phyloP scores from a whole-genome alignment of 2,113 vertebrate genomes.

The Calidris pugnax region DNA sequence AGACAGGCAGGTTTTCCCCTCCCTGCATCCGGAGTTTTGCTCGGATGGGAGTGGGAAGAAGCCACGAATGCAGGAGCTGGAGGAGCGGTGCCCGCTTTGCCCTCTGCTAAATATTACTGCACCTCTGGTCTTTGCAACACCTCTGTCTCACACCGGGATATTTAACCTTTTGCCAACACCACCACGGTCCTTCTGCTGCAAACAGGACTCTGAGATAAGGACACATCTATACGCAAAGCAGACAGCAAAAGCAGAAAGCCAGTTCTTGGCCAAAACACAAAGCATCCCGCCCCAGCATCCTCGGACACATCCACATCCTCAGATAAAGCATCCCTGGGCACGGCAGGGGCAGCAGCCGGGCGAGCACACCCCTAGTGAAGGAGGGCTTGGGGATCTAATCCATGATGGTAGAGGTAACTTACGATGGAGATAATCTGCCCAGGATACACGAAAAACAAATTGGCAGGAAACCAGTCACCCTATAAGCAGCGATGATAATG shows the following conservation, averaged over 20 bases:
- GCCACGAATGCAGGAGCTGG: fast-evolving
- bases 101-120: background rate
- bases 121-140: background rate
- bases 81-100: background rate
- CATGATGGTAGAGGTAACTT: background rate
- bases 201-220: background rate
- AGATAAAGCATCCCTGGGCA: background rate
- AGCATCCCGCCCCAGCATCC: background rate
- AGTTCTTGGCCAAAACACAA: background rate
- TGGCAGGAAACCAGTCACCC: conserved; percentile 33
- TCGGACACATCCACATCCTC: background rate
- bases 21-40: background rate
- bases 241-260: background rate
- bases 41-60: background rate
- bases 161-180: background rate
- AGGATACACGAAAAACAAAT: background rate
- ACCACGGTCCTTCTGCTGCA: background rate
- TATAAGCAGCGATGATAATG: background rate
- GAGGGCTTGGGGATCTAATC: background rate
- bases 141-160: fast-evolving
- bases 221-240: fast-evolving
- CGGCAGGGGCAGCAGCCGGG: background rate
- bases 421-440: background rate
- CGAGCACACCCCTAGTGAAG: background rate
- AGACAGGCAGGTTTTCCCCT: background rate